Conservation (phyloP, 2,888 invertebrate species). For the Pseudoips prasinana region DNA sequence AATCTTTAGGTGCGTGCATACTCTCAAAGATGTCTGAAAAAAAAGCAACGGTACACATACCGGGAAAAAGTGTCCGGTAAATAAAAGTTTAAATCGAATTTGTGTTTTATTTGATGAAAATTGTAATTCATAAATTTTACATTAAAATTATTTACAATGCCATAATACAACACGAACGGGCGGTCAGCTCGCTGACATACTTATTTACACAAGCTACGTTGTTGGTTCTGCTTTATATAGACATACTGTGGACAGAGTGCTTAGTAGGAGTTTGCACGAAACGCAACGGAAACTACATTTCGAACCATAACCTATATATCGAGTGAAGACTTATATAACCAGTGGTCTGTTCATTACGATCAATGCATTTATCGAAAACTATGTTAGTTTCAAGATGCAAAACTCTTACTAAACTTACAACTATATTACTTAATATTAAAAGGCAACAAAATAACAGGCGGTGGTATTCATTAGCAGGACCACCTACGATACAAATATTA, state of each 20-base stretch:
- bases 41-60: too few species aligned
- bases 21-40: too few species aligned
- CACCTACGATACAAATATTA: constrained; percentile 17
- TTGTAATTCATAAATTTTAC: constrained; percentile 78
- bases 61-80: constrained; percentile 8
- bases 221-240: constrained; percentile 19
- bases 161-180: constrained; percentile 56
- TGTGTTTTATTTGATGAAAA: constrained; percentile 79
- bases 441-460: constrained; percentile 6
- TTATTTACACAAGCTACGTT: constrained; percentile 64
- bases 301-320: too few species aligned
- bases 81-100: constrained; percentile 46
- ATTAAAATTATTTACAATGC: constrained; percentile 80
- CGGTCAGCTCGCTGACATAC: constrained; percentile 49
- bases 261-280: too few species aligned
- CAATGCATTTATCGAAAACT: too few species aligned
- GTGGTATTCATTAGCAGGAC: neutral
- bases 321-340: too few species aligned
- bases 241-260: neutral
- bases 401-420: constrained; percentile 7
- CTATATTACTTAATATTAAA: constrained; percentile 2
- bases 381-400: constrained; percentile 1
- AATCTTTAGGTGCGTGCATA: too few species aligned
- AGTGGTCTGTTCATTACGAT: too few species aligned
- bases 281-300: too few species aligned